Percentiles rank a stretch among this genome's conserved stretches.
phyloP scores from a whole-genome alignment of 2,888 invertebrate genomes.

The Philonicus albiceps region DNA sequence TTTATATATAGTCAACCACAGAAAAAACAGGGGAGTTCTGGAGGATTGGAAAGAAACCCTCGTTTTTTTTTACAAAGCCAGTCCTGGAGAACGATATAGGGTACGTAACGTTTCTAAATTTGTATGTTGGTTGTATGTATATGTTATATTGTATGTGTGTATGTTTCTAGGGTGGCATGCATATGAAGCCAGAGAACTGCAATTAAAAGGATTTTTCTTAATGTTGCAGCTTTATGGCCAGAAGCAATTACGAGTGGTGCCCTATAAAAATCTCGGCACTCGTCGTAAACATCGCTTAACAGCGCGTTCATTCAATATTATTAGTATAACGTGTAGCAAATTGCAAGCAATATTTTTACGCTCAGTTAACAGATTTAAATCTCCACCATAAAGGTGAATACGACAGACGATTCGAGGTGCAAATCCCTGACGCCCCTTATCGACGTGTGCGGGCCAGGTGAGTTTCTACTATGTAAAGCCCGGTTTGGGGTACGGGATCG shows the following conservation, averaged over 20 bases:
- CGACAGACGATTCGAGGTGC: constrained; percentile 9
- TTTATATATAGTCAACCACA: not conserved
- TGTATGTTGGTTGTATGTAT: not conserved
- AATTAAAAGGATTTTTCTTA: constrained; percentile 20
- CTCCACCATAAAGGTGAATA: constrained; percentile 16
- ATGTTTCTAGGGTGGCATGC: not conserved
- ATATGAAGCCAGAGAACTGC: not conserved
- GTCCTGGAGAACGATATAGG: not conserved
- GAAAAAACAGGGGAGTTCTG: not conserved
- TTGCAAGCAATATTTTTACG: constrained; percentile 24
- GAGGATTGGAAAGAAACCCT: not conserved
- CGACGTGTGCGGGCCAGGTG: not conserved
- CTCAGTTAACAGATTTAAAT: constrained; percentile 31
- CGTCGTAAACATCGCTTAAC: constrained; percentile 16
- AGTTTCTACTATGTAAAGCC: not conserved
- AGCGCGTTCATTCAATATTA: constrained; percentile 24
- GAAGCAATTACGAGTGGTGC: not conserved
- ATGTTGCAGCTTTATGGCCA: constrained; percentile 3
- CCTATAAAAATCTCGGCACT: constrained; percentile 4
- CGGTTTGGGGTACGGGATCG: not conserved
- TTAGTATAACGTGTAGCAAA: constrained; percentile 22
- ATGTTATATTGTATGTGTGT: not conserved
- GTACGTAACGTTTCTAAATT: too few species aligned
- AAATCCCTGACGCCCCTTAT: not conserved
- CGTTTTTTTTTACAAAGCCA: not conserved